Evolutionary conservation across 1,140 invertebrate genomes (phyloP).

Genomic region (Chrysomallon squamiferum): DNA sequence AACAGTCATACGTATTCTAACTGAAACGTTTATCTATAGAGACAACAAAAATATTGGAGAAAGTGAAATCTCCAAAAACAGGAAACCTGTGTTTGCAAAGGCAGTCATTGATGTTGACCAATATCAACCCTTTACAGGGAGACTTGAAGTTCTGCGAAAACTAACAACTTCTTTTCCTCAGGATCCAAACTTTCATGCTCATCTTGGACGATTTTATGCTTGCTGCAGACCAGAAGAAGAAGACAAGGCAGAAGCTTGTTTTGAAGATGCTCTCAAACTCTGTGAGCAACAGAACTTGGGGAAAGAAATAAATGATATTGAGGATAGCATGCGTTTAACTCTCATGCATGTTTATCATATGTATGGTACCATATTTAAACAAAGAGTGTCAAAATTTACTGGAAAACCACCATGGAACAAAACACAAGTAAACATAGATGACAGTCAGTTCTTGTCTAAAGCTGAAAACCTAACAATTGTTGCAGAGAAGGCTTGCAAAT

Average conservation of each 20-base stretch:
- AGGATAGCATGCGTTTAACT: slow-evolving; percentile 9
- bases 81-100: slow-evolving; percentile 14
- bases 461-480: slow-evolving; percentile 7
- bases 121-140: slow-evolving; percentile 20
- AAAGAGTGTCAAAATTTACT: slow-evolving; percentile 13
- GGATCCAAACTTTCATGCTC: slow-evolving; percentile 30
- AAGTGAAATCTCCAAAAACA: slow-evolving; percentile 9
- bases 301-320: not conserved
- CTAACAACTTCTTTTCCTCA: slow-evolving; percentile 23
- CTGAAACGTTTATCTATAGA: slow-evolving; percentile 25
- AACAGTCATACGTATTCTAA: slow-evolving; percentile 17
- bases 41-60: slow-evolving; percentile 21
- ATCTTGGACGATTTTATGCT: slow-evolving; percentile 30
- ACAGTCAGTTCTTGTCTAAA: not conserved
- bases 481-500: slow-evolving; percentile 15
- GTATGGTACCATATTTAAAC: slow-evolving; percentile 23
- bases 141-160: slow-evolving; percentile 21
- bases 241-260: slow-evolving; percentile 19
- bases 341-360: slow-evolving; percentile 29
- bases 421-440: not conserved
- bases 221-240: slow-evolving; percentile 25
- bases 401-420: slow-evolving; percentile 6
- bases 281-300: slow-evolving; percentile 11
- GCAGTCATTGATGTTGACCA: slow-evolving; percentile 20
- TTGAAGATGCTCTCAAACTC: slow-evolving; percentile 21